These are phyloP conservation scores for Sicus ferrugineus DNA, from an alignment of 2,888 invertebrate species.

Conservation along the genomic window DNA sequence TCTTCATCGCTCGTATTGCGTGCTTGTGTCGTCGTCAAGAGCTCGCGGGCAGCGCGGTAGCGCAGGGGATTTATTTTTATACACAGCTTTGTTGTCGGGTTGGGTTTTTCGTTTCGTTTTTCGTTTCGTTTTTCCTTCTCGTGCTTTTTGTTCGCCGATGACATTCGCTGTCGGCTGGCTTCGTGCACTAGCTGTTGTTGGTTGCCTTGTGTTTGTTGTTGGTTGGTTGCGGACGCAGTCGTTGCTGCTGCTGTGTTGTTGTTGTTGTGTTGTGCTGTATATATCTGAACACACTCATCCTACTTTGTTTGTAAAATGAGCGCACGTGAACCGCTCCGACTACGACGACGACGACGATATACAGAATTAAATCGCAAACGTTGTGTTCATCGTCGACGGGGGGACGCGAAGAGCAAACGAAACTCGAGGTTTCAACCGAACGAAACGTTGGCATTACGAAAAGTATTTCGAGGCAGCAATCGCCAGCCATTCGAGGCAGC, in stretches of 20 bases:
- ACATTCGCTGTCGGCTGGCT: slow-evolving; percentile 45
- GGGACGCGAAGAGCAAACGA: slow-evolving; percentile 34
- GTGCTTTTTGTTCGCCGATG: slow-evolving; percentile 42
- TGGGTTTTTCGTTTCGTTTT: slow-evolving; percentile 18
- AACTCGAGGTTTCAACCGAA: slow-evolving; percentile 34
- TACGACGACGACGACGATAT: background rate
- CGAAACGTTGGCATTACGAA: slow-evolving; percentile 15
- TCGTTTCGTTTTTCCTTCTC: slow-evolving; percentile 38
- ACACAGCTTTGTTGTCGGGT: slow-evolving; percentile 12
- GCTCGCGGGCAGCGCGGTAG: slow-evolving; percentile 29
- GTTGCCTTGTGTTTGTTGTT: background rate
- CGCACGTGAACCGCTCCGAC: slow-evolving; percentile 28
- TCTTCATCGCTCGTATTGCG: slow-evolving; percentile 15
- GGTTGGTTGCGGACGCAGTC: background rate
- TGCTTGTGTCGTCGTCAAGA: slow-evolving; percentile 18
- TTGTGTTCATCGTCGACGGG: slow-evolving; percentile 34
- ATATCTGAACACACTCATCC: slow-evolving; percentile 29
- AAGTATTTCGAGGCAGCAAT: slow-evolving; percentile 18
- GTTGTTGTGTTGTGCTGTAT: slow-evolving; percentile 18
- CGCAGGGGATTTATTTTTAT: slow-evolving; percentile 39
- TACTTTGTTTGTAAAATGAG: slow-evolving; percentile 35
- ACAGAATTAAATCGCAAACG: slow-evolving; percentile 20
- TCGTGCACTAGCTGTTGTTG: slow-evolving; percentile 37
- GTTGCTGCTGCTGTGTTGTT: background rate
- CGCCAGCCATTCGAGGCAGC: slow-evolving; percentile 2